Evolutionary conservation across 2,797 vertebrate genomes (phyloP).

Genomic region (Melanotaenia maccullochi): DNA sequence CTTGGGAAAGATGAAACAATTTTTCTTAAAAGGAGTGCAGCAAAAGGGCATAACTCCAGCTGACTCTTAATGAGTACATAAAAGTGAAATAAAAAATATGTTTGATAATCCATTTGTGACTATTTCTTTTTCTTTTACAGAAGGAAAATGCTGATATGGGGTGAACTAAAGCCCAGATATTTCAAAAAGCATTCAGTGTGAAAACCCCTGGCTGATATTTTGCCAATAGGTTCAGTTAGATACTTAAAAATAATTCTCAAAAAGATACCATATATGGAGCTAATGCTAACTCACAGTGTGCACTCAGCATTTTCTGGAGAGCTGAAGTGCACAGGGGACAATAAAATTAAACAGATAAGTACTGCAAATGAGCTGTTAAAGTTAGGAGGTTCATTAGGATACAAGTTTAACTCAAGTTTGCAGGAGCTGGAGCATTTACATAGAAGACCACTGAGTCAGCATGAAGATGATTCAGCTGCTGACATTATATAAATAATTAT

Average conservation of each 20-base stretch:
- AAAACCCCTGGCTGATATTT: conserved; percentile 14
- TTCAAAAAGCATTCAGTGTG: conserved; percentile 35
- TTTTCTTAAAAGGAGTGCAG: neutral
- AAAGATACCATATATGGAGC: conserved; percentile 48
- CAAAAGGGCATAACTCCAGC: conserved; percentile 1
- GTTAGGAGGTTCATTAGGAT: conserved; percentile 48
- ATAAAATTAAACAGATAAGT: conserved; percentile 59
- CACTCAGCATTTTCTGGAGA: conserved; percentile 65
- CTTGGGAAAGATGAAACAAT: neutral
- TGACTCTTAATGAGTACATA: conserved; percentile 46
- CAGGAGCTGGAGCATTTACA: conserved; percentile 45
- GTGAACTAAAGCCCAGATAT: conserved; percentile 29
- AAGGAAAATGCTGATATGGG: conserved; percentile 49
- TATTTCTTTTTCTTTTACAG: conserved; percentile 18
- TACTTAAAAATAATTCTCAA: conserved; percentile 59
- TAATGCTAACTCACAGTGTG: conserved; percentile 51
- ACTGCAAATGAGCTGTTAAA: conserved; percentile 57
- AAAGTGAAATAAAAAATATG: conserved; percentile 36
- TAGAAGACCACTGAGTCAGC: conserved; percentile 57
- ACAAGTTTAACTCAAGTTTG: conserved; percentile 40
- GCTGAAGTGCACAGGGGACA: conserved; percentile 48
- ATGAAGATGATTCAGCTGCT: conserved; percentile 53
- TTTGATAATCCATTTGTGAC: neutral
- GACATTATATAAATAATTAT: conserved; percentile 44
- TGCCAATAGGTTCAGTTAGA: conserved; percentile 42